Percentiles rank a stretch among this genome's conserved stretches.
phyloP scores from a whole-genome alignment of 2,888 invertebrate species.

The Pocota personata region DNA sequence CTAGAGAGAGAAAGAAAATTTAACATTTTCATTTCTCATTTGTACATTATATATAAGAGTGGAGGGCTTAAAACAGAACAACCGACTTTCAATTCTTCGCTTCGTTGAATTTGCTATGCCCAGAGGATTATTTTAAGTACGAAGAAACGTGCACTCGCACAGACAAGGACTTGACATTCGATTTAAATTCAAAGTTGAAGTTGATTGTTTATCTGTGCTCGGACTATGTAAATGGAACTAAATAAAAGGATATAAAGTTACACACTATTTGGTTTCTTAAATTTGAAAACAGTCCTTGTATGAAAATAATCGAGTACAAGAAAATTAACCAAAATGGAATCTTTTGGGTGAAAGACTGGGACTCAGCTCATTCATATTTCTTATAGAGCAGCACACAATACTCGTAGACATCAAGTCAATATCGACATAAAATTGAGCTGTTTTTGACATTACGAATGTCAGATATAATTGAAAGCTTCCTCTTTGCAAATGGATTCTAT shows the following conservation, averaged over 20 bases:
- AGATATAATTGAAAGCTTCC: constrained; percentile 14
- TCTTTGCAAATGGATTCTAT: not conserved
- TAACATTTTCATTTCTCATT: not conserved
- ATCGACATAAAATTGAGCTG: constrained; percentile 24
- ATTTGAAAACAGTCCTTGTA: not conserved
- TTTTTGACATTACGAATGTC: constrained; percentile 18
- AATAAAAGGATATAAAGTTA: not conserved
- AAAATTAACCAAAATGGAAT: not conserved
- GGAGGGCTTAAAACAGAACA: not conserved
- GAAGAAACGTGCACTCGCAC: not conserved
- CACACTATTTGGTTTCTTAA: not conserved
- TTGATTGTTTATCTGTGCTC: not conserved
- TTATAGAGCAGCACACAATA: not conserved
- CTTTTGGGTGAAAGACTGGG: not conserved
- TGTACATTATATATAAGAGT: not conserved
- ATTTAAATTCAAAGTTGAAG: not conserved
- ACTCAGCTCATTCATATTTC: not conserved
- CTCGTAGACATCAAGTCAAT: not conserved
- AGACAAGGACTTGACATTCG: constrained; percentile 29
- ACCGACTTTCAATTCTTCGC: constrained; percentile 44
- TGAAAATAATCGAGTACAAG: not conserved
- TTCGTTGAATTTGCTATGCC: constrained; percentile 37
- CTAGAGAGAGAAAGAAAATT: not conserved
- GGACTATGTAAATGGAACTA: not conserved
- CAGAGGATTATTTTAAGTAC: not conserved